Evolutionary conservation across 2,797 vertebrate genomes (phyloP).

Genomic region (Furcifer pardalis): DNA sequence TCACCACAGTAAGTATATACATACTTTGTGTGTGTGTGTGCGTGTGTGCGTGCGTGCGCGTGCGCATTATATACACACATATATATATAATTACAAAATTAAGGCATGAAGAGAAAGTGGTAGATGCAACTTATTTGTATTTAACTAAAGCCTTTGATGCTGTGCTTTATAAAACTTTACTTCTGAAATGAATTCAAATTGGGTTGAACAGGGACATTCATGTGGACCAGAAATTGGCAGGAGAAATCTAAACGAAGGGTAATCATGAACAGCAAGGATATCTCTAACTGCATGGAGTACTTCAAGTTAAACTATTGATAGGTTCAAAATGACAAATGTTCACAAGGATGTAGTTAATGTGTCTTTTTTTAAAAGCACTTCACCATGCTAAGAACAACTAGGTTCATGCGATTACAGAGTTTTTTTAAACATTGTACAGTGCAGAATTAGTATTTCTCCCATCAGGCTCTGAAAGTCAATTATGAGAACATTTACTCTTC

Average conservation of each 20-base stretch:
- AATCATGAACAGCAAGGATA: slow-evolving; percentile 33
- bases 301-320: background rate
- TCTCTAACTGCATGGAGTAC: background rate
- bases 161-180: slow-evolving; percentile 23
- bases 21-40: too few relatives aligned
- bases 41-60: too few relatives aligned
- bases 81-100: slow-evolving; percentile 10
- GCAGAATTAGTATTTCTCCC: background rate
- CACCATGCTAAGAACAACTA: background rate
- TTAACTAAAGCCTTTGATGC: slow-evolving; percentile 42
- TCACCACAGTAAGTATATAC: background rate
- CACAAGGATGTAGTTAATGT: background rate
- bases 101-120: slow-evolving; percentile 28
- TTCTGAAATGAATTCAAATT: slow-evolving; percentile 41
- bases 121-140: slow-evolving; percentile 33
- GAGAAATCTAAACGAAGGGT: slow-evolving; percentile 14
- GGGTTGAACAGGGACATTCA: slow-evolving; percentile 37
- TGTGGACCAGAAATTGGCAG: slow-evolving; percentile 30
- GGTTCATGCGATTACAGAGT: background rate
- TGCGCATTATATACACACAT: too few relatives aligned
- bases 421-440: background rate
- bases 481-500: too few relatives aligned
- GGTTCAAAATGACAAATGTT: background rate
- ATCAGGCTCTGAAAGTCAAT: background rate
- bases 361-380: background rate